Base-by-base conservation (phyloP, 2,113 vertebrate genomes). In the Setophaga coronata region DNA sequence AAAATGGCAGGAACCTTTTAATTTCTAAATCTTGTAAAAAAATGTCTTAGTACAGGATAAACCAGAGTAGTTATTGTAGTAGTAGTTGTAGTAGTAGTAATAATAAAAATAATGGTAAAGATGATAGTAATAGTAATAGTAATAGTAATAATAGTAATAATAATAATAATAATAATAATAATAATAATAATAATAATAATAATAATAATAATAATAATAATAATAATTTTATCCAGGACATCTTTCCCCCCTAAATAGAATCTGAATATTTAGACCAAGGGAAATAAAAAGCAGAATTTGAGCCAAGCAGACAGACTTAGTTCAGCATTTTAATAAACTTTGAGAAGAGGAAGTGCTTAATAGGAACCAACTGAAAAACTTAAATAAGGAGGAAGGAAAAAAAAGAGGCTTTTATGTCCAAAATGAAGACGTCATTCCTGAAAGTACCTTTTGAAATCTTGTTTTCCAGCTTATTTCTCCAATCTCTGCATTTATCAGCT, bases 391-490 rank as follows among this genome's bases (percentile, higher is more conserved):
- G n/a, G 73, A 76, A 74, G 42, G 36, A 14, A 23, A 57, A 85
- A 85, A 83, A 48, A 5, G 24, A 77, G 14, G 13, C 34, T 83
- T 92, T 83, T 77, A 54, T 58, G 26, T 43, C 76, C 43, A 3
- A 87, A 64, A 67, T 11, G 26, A 62, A 50, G 9, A 61, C 2
- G 13, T 92, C 19, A 66, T 69, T 58, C 47, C 65, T 79, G 33
- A 56, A 71, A 93, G 40, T 7, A 54, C 36, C 31, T 10, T 60
- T 66, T 28, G 60, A 95, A 83, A 92, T 81, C 80, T 81, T 45
- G 21, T 93, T 94, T 95, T 84, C 64, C 47, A 53, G 40, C 60
- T 81, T 72, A 34, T 60, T 66, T 88, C 80, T 89, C 33, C 36
- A 50, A 83, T 83, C 64, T 7, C 80, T 86, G 15, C 42, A 14